Base-by-base conservation (phyloP, 2,797 vertebrate genomes). In the Helicolenus hilgendorfi region DNA sequence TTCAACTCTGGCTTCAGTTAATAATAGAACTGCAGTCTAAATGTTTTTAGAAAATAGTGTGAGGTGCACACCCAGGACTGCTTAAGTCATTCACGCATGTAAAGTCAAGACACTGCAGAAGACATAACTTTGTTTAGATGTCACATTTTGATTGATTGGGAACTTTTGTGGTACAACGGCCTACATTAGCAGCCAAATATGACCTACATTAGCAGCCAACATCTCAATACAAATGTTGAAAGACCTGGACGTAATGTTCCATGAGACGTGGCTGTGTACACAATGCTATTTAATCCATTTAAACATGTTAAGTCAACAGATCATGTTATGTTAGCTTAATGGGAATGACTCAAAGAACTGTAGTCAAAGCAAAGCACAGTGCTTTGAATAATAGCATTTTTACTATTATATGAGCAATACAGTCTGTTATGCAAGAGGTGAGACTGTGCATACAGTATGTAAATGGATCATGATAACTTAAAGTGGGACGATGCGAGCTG, bases 281-380 rank as follows among this genome's bases (percentile, higher is more conserved):
- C 58, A 91, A 68, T 35, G 41, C 14, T 2, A 33, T 79, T 82
- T 79, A 77, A 89, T 79, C 79, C 35, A 70, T 74, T 11, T 72
- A 82, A 81, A 85, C 72, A 81, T 33, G 67, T 71, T 77, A 83
- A 91, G 33, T 85, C 84, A 89, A 92, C 79, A 93, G 55, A 67
- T 56, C 10, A 7, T 69, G 63, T 27, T 67, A 3, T 29, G 33
- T 83, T 75, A 35, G 59, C 75, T 89, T 20, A 80, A 69, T 77
- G 68, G 29, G 77, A 77, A 1, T 69, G 68, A 49, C 58, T 68
- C 59, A 58, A 58, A 49, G 45, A 15, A 27, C 33, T 64, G 60
- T n/a, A 56, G 14, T 72, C 58, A 27, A 26, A 72, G 38, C 20
- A 15, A 41, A 72, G 29, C 55, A 29, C 45, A 67, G 53, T 22